Evolutionary conservation across 2,888 invertebrate species (phyloP), one percentile per base, ranked within the genome.

Genomic region (Argyresthia albistria): DNA sequence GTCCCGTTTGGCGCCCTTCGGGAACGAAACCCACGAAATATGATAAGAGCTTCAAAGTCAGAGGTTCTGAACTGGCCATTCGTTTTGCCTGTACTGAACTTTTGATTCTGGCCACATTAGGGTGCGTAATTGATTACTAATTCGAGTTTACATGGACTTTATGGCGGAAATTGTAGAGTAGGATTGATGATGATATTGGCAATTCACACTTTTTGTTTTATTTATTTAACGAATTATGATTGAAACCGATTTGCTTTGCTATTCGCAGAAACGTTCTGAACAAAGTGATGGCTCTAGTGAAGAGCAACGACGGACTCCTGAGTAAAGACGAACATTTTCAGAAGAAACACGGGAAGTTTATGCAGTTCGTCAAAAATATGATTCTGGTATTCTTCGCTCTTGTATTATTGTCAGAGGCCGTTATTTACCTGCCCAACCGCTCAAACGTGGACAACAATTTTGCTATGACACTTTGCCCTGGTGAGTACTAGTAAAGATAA

Each of bases 401-500:
- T 1, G 79, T 79, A 54, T 25, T 62, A 0, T 9, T 58, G 0
- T 65, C 76, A 48, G 72, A 60, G 0, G 11, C 58, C 0, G 57
- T 67, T 0, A 64, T 76, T 10, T 82, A 83, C 50, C 45, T 77
- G 12, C 82, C 81, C 1, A 59, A 69, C 50, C 67, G 81, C 1
- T 53, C 59, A 1, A 59, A 75, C 52, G 57, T 42, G 47, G 1
- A 69, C 73, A 54, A 67, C 66, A 53, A 59, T 62, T 15, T 80
- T 56, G 65, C 71, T 3, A 75, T 80, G 74, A 67, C 70, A 0
- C 75, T 69, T 36, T 84, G 83, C 12, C 73, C 76, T 52, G 81
- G 83, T 82, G 69, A 73, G 76, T 46, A 12, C 37, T 8, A 49
- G n/a, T 36, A 36, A 9, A 12, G 8, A 36, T 10, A 7, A 15